A percentile compares a stretch with the other conserved stretches of the same genome.
Evolutionary conservation across 2,888 invertebrate species (phyloP).

Genomic region (Caenorhabditis doughertyi): DNA sequence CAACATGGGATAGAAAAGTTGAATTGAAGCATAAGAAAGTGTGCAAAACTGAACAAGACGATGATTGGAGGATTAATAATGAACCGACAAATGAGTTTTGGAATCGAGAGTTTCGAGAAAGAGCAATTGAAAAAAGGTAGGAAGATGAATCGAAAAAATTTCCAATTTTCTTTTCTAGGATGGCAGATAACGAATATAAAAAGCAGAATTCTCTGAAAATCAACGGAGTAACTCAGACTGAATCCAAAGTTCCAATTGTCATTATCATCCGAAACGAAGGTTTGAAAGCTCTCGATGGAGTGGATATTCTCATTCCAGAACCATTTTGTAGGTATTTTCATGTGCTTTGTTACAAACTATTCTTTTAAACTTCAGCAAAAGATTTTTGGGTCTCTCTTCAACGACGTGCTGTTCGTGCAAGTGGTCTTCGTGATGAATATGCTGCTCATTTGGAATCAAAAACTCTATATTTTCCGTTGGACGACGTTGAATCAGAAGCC

Average conservation of each 20-base stretch:
- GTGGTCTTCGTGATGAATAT: slow-evolving; percentile 74
- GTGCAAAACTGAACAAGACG: neutral
- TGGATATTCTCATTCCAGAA: slow-evolving; percentile 69
- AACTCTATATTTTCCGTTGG: slow-evolving; percentile 69
- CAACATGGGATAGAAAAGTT: slow-evolving; percentile 44
- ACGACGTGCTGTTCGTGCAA: slow-evolving; percentile 73
- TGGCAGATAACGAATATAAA: slow-evolving; percentile 46
- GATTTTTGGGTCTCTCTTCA: slow-evolving; percentile 78
- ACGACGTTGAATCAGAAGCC: slow-evolving; percentile 69
- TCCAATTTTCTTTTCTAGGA: too few species aligned
- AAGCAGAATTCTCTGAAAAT: slow-evolving; percentile 53
- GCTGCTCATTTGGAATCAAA: slow-evolving; percentile 73
- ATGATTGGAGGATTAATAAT: neutral
- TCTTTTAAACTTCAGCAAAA: slow-evolving; percentile 66
- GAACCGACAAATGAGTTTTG: slow-evolving; percentile 30
- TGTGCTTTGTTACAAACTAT: too few species aligned
- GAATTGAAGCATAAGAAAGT: slow-evolving; percentile 8
- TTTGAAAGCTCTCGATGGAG: slow-evolving; percentile 60
- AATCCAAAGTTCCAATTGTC: slow-evolving; percentile 66
- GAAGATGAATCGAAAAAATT: too few species aligned
- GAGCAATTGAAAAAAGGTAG: slow-evolving; percentile 24
- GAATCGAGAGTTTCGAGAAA: slow-evolving; percentile 33
- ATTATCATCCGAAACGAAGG: slow-evolving; percentile 63
- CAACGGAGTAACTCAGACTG: slow-evolving; percentile 55
- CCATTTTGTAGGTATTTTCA: too few species aligned